These are phyloP conservation scores for Numenius arquata DNA, from an alignment of 2,113 vertebrate species.

Conservation along the genomic window DNA sequence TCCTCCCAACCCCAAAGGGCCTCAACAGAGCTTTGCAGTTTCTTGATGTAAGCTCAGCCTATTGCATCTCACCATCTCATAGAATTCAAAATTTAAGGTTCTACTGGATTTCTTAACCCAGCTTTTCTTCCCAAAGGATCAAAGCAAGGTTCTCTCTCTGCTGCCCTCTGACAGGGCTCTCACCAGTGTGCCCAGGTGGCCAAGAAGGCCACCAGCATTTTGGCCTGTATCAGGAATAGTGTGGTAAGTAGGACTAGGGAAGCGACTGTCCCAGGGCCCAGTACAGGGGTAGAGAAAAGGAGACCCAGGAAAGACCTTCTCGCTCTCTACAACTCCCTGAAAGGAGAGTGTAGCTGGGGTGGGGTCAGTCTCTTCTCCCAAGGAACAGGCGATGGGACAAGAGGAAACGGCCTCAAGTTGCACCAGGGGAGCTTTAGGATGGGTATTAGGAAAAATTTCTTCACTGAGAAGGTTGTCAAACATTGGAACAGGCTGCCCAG, in stretches of 20 bases:
- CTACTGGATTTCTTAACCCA: neutral
- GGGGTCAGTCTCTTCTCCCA: too few species aligned
- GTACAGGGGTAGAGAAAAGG: neutral
- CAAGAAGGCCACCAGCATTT: neutral
- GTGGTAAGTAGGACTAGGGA: neutral
- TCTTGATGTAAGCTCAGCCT: neutral
- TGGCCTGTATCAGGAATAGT: neutral
- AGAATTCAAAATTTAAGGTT: neutral
- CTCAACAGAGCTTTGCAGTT: neutral
- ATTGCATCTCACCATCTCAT: neutral
- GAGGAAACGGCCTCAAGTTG: neutral
- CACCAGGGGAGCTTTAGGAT: neutral
- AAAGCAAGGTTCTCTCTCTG: neutral
- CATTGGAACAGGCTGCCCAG: neutral
- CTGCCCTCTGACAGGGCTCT: neutral
- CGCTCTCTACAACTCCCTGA: neutral
- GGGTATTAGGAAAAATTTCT: neutral
- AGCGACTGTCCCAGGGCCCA: neutral
- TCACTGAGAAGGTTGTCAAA: neutral
- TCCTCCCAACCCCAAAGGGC: neutral
- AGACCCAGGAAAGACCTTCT: neutral
- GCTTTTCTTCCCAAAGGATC: neutral
- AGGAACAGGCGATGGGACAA: neutral
- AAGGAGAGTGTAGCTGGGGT: neutral
- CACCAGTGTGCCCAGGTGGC: neutral